Evolutionary conservation across 2,888 invertebrate genomes (phyloP).

Genomic region (Torymus aiolomorphi): DNA sequence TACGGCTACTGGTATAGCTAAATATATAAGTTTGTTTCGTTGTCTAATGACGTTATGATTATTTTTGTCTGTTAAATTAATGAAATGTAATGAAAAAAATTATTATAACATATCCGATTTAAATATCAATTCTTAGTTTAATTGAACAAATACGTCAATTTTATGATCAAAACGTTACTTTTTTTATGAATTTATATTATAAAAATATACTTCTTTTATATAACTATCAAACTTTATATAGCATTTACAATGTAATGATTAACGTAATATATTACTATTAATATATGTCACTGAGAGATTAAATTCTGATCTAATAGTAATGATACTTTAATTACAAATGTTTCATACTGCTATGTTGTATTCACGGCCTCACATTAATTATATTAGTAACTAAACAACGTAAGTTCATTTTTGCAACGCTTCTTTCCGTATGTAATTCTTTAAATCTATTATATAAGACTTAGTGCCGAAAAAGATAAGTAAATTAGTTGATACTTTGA

Average conservation of each 20-base stretch:
- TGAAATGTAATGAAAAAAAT: no score
- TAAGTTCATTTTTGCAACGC: no score
- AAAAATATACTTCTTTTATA: conserved; percentile 2
- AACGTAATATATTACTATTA: neutral
- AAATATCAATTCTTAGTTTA: no score
- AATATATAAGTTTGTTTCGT: no score
- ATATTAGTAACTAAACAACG: neutral
- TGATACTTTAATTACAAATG: neutral
- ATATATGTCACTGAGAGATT: conserved; percentile 1
- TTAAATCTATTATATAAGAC: conserved; percentile 4
- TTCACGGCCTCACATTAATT: no score
- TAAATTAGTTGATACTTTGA: conserved; percentile 19
- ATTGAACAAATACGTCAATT: no score
- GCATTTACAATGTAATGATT: conserved; percentile 19
- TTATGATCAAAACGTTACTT: no score
- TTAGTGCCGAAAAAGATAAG: conserved; percentile 4
- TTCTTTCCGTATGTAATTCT: neutral
- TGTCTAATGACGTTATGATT: no score
- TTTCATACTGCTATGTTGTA: no score
- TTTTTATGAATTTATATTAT: neutral
- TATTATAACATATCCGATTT: no score
- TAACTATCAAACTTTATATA: conserved; percentile 11
- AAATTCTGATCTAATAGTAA: conserved; percentile 11
- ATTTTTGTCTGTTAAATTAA: no score
- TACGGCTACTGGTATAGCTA: no score